Base-by-base conservation (phyloP, 1,140 invertebrate species). In the Harlomillsia oculata region DNA sequence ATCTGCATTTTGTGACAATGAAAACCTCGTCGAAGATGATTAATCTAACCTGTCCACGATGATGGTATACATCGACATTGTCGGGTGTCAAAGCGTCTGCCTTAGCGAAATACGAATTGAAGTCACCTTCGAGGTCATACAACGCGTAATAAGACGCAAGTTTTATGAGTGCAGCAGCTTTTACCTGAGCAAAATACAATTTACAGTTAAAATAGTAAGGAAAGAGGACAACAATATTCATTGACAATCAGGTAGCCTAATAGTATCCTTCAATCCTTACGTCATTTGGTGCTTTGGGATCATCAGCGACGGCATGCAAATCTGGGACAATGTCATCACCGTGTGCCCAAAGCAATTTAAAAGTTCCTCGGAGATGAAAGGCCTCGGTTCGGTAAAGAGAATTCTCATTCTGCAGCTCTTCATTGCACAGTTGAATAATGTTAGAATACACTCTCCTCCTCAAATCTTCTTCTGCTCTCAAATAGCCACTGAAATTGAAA, bases 161-260 rank as follows among this genome's bases (percentile, higher is more conserved):
- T 71, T 95, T 96, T 34, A 97, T 85, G n/a, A 94, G 72, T 9
- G 89, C 87, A 78, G 93, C 94, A 0, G 85, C 81, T 69, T 78
- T 81, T 2, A 87, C 61, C 74, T 75, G 62, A 5, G 62, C 58
- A 50, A 41, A 56, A 41, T 41, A 18, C 8, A 43, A 20, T 11
- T 34, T 34, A 34, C n/a, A 9, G 9, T 11, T 34, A n/a, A 46
- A 6, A 6, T 9, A 53, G n/a, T n/a, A 18, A 20, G 2, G n/a
- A 43, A 43, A 2, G 14, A 23, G 14, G 25, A 5, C 8, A 9
- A 5, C n/a, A 25, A 43, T 23, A n/a, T 8, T 45, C 6, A 1
- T n/a, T 45, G 8, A 46, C 26, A 3, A 46, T 46, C 28, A 20
- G n/a, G 28, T 32, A 9, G 14, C 45, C 45, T n/a, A n/a, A n/a